Conservation (phyloP, 2,113 vertebrate species). For the Ictalurus furcatus region DNA sequence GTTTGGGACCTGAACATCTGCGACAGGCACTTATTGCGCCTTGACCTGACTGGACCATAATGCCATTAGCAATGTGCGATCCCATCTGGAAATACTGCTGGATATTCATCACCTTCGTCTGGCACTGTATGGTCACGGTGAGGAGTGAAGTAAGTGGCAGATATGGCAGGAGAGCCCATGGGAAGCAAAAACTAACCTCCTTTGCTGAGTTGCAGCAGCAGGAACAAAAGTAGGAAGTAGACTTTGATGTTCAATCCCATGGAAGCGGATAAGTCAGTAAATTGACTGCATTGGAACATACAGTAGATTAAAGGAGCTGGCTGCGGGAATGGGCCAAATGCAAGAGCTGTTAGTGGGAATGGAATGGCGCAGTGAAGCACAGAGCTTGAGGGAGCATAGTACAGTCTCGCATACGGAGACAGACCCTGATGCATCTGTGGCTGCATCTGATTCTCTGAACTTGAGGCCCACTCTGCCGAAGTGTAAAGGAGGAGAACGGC, state of each 20-base stretch:
- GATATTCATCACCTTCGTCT: neutral
- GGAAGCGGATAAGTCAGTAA: neutral
- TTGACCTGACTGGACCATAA: neutral
- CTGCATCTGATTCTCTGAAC: neutral
- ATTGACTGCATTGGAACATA: neutral
- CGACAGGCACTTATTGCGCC: neutral
- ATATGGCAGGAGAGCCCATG: neutral
- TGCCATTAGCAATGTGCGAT: neutral
- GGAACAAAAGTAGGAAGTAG: neutral
- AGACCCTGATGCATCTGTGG: neutral
- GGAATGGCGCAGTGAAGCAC: neutral
- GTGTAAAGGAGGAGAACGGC: neutral
- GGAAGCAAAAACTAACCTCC: neutral
- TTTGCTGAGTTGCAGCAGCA: neutral
- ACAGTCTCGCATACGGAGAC: neutral
- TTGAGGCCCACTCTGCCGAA: neutral
- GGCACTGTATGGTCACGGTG: neutral
- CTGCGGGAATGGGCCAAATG: neutral
- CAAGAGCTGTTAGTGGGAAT: neutral
- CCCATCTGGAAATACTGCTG: conserved; percentile 5
- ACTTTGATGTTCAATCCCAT: neutral
- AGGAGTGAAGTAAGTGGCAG: neutral
- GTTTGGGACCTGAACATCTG: conserved; percentile 14
- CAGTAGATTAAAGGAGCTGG: neutral
- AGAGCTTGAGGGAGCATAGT: neutral